Evolutionary conservation across 2,888 invertebrate genomes (phyloP).

Genomic region (Masnerella sp.): DNA sequence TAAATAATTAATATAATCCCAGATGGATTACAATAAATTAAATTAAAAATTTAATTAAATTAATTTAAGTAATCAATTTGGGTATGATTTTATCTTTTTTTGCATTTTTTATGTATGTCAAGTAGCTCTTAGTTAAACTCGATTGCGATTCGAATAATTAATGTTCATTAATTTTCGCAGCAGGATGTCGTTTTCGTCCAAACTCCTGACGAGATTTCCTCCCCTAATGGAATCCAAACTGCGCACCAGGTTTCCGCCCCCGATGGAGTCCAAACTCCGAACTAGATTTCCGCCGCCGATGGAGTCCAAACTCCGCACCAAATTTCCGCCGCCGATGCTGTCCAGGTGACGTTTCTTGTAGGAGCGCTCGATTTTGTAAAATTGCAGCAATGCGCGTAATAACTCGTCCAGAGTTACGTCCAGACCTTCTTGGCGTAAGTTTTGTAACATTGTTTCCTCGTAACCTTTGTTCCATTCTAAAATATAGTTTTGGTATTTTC

Average conservation of each 20-base stretch:
- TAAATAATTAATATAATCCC: no score
- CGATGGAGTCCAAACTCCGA: constrained; percentile 65
- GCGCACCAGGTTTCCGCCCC: constrained; percentile 63
- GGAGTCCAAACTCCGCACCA: constrained; percentile 69
- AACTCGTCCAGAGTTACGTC: constrained; percentile 66
- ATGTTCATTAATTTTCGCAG: constrained; percentile 32
- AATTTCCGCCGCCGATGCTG: constrained; percentile 76
- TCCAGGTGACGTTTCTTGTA: constrained; percentile 66
- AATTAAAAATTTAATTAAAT: no score
- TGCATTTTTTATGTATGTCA: constrained; percentile 15
- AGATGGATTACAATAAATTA: no score
- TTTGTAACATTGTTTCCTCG: constrained; percentile 14
- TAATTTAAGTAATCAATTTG: neutral
- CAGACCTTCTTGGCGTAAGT: constrained; percentile 50
- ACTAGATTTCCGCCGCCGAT: constrained; percentile 59
- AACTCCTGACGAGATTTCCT: constrained; percentile 58
- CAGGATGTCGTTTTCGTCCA: constrained; percentile 66
- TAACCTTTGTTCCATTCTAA: constrained; percentile 29
- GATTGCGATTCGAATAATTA: neutral
- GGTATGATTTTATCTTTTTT: constrained; percentile 3
- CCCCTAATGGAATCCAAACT: constrained; percentile 31
- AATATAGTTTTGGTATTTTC: constrained; percentile 10
- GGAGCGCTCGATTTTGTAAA: constrained; percentile 23
- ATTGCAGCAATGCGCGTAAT: constrained; percentile 23
- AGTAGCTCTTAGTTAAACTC: constrained; percentile 16